Conservation (phyloP, 2,888 invertebrate species). For the Troides oblongomaculatus region DNA sequence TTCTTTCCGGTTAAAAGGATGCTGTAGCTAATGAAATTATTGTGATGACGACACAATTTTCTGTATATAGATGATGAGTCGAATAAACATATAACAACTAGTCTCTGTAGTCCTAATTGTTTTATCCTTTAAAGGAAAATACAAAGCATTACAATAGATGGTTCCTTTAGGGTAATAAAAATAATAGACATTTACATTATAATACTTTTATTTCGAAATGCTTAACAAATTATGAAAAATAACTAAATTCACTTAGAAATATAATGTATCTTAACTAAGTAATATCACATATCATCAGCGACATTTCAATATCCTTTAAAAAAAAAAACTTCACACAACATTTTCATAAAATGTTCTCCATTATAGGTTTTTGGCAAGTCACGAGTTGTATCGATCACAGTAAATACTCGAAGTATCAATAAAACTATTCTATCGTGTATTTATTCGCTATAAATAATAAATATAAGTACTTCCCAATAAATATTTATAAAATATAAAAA, state of each 20-base stretch:
- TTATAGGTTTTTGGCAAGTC: constrained; percentile 45
- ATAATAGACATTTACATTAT: too few species aligned
- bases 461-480: constrained; percentile 59
- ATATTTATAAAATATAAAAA: constrained; percentile 35
- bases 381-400: constrained; percentile 31
- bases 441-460: constrained; percentile 12
- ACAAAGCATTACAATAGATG: too few species aligned
- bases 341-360: constrained; percentile 36
- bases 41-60: too few species aligned
- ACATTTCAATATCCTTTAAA: constrained; percentile 40
- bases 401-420: constrained; percentile 4
- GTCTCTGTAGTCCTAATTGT: too few species aligned
- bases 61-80: too few species aligned
- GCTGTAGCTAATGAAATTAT: too few species aligned
- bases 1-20: too few species aligned
- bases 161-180: too few species aligned
- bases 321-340: constrained; percentile 19
- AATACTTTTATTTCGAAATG: constrained; percentile 27
- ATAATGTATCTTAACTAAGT: constrained; percentile 47
- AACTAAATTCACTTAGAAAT: constrained; percentile 19
- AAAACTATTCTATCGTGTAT: neutral
- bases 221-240: constrained; percentile 19
- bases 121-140: too few species aligned
- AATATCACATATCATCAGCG: constrained; percentile 77
- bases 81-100: too few species aligned